Evolutionary conservation across 2,113 vertebrate species (phyloP).

Genomic region (Talpa occidentalis): DNA sequence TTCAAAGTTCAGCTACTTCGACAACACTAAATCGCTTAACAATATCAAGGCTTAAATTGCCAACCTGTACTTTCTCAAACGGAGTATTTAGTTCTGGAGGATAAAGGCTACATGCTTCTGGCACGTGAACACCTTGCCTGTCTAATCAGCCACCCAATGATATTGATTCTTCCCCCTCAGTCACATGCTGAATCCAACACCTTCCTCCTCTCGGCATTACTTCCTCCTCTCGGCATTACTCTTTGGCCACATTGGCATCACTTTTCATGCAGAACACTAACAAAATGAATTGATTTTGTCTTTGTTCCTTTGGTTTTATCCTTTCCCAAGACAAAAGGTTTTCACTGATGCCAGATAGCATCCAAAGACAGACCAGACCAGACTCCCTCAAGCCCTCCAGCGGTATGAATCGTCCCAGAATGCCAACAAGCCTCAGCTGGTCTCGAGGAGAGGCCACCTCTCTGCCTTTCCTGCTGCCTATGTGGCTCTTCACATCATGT

Average conservation of each 20-base stretch:
- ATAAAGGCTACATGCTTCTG: background rate
- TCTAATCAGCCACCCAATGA: no score
- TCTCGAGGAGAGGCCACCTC: background rate
- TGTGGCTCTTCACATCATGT: fast-evolving
- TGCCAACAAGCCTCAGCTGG: no score
- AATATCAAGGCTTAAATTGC: background rate
- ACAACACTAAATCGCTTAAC: background rate
- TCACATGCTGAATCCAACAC: background rate
- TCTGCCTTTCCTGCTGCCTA: background rate
- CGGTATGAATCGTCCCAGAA: background rate
- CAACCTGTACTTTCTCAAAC: background rate
- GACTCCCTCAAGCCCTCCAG: background rate
- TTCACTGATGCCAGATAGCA: background rate
- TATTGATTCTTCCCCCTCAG: background rate
- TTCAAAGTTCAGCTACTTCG: background rate
- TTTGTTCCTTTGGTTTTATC: conserved; percentile 3
- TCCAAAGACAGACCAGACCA: background rate
- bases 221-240: background rate
- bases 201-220: background rate
- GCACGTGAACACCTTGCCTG: background rate
- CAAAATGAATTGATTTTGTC: background rate
- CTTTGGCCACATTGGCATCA: background rate
- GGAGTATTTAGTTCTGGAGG: background rate
- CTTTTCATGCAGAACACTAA: background rate
- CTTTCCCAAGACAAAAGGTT: background rate